A percentile compares a stretch with the other conserved stretches of the same genome.
phyloP scores from a whole-genome alignment of 2,113 vertebrate species.

The Rhinolophus sinicus region DNA sequence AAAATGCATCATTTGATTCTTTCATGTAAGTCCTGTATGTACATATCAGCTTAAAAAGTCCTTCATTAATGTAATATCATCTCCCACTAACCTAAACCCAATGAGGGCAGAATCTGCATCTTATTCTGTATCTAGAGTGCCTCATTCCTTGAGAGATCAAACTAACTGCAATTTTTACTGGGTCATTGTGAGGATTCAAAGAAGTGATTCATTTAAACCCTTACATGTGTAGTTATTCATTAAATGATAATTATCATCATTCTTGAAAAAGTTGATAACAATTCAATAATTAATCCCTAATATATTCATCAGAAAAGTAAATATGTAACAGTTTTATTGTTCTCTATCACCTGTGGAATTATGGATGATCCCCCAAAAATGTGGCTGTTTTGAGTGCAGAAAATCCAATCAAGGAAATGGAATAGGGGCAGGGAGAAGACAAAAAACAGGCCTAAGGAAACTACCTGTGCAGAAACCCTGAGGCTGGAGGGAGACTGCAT shows the following conservation, averaged over 20 bases:
- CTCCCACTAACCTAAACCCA: not conserved
- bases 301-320: not conserved
- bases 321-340: not conserved
- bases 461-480: not conserved
- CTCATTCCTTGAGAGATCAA: not conserved
- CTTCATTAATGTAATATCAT: not conserved
- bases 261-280: not conserved
- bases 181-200: not conserved
- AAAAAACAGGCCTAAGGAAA: not conserved
- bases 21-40: not conserved
- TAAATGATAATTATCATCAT: not conserved
- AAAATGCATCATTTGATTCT: not conserved
- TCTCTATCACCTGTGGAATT: not conserved
- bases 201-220: not conserved
- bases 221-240: not conserved
- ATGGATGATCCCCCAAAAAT: not conserved
- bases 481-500: not conserved
- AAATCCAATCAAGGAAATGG: not conserved
- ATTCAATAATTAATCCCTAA: not conserved
- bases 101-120: too few relatives aligned
- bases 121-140: not conserved
- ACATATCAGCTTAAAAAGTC: not conserved
- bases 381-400: not conserved
- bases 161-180: not conserved
- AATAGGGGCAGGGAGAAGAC: not conserved